Evolutionary conservation across 2,113 vertebrate species (phyloP), one percentile per base, ranked within the genome.

Genomic region (Fukomys damarensis): DNA sequence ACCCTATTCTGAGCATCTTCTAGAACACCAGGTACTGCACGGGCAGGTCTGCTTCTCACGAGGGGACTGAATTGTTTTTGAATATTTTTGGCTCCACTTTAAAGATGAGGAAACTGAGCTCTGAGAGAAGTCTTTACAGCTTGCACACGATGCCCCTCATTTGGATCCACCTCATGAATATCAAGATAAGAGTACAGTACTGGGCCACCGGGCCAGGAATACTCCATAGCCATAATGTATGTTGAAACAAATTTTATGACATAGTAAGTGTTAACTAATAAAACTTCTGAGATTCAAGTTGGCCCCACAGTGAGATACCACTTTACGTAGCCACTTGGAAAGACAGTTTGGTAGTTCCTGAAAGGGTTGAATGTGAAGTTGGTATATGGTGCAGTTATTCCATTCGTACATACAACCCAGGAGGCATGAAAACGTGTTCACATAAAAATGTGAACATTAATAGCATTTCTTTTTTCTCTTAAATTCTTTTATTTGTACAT

Each of bases 361-460:
- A 76, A 58, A 84, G 89, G 89, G 63, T 80, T 83, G 93, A 86
- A 61, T 54, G 7, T 72, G 70, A 83, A 72, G 13, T 80, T 86
- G 79, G 32, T 76, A 28, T 24, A 28, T 52, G 41, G 94, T 38
- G 17, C 32, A 68, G 58, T 76, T 66, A 70, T 83, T 92, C 61
- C 2, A 87, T 56, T 91, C 17, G 41, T 80, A 77, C 14, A 30
- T 58, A 61, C 13, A 61, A 56, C 59, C 52, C 59, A 93, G 35
- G 46, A 66, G 63, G 83, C 96, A 84, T 54, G 35, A 92, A 80
- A 86, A 38, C 49, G 70, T 14, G 14, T 54, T 30, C 1, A 32
- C 19, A 49, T 92, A 61, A 91, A 88, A 83, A 46, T 16, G 20
- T 84, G 35, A 38, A 43, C 68, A 41, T 83, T 94, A 24, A 68